Percentiles rank a stretch among this genome's conserved stretches.
Conservation (phyloP, 2,113 vertebrate species). For the Macrotus californicus region DNA sequence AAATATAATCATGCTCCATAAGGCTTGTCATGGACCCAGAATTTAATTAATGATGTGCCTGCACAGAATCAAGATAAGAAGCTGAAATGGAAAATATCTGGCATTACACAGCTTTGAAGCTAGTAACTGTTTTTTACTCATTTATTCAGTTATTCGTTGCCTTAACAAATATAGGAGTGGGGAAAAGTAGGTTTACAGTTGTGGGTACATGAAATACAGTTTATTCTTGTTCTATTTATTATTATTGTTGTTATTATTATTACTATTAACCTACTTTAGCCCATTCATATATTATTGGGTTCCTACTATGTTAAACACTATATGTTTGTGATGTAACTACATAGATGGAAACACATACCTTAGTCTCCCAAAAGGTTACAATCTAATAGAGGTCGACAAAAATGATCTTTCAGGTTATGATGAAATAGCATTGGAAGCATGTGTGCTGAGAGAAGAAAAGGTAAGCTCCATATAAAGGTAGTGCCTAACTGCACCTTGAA, state of each 20-base stretch:
- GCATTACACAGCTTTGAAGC: background rate
- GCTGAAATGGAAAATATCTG: background rate
- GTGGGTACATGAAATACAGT: background rate
- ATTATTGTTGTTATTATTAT: background rate
- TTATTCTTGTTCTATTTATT: background rate
- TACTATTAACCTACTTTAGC: background rate
- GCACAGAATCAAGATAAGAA: conserved; percentile 25
- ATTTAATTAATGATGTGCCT: conserved; percentile 45
- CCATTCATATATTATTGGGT: background rate
- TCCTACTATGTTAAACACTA: background rate
- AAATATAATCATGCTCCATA: conserved; percentile 29
- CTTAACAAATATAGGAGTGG: background rate
- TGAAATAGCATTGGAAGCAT: background rate
- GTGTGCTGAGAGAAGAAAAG: background rate
- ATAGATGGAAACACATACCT: background rate
- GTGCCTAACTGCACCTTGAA: background rate
- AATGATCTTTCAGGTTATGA: background rate
- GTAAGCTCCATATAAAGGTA: background rate
- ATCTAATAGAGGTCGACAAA: background rate
- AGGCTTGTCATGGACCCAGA: background rate
- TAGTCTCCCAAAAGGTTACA: background rate
- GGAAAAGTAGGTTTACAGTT: background rate
- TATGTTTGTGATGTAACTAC: background rate
- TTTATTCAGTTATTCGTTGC: background rate
- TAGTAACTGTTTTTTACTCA: background rate